Evolutionary conservation across 2,888 invertebrate genomes (phyloP), one percentile per base, ranked within the genome.

Genomic region (Drosophila fulvimacula): DNA sequence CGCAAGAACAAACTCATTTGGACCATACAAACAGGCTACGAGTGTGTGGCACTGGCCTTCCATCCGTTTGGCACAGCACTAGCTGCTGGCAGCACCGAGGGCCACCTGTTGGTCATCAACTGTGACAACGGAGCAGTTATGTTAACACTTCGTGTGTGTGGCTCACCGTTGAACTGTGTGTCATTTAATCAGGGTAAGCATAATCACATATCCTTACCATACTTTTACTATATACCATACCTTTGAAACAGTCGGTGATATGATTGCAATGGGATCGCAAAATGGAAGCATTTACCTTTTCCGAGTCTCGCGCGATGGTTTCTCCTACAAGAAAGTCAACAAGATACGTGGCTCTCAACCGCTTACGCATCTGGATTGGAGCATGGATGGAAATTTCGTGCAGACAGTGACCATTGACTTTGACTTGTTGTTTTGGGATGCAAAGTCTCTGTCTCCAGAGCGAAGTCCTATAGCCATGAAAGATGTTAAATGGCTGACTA

Each of bases 391-490:
- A 63, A 96, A 95, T 90, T 97, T 95, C 91, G 93, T 98, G 65
- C 98, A 98, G 93, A 96, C 97, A 0, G 97, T 97, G 58, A 97
- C 98, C 17, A 96, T 96, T 66, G 98, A 98, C 91, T 97, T 97
- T 83, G 98, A 98, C 91, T 93, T 97, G 56, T 94, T 96, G 6
- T 98, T 97, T 92, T 98, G 98, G 97, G 97, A 97, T 90, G 95
- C 97, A n/a, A 96, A 97, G 92, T 95, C 97, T 0, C 92, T 97
- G 56, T 96, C 97, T 2, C 96, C 96, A 10, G 97, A 97, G 90
- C 97, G 97, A 90, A 97, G 97, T 91, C 96, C 97, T 3, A 94
- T 97, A 71, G 96, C 96, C 4, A 97, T 97, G 96, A 97, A 97
- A 91, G 97, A 97, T 90, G 95, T 96, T 2, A 97, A 97, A 92